These are phyloP conservation scores for Acanthisitta chloris DNA, from an alignment of 2,113 vertebrate genomes.

Conservation along the genomic window DNA sequence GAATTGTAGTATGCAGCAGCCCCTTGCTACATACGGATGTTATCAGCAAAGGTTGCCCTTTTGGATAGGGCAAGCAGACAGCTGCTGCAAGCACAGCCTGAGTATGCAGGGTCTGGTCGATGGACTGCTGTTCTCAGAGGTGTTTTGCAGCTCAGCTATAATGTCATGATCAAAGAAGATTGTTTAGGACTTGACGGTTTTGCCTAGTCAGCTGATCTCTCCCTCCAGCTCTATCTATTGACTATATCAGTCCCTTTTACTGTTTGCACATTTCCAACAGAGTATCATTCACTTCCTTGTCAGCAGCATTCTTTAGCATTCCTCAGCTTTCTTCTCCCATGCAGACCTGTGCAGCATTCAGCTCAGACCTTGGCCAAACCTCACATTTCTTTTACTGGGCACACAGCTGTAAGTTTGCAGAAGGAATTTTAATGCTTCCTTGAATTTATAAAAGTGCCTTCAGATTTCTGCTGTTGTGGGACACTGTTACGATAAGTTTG, in stretches of 20 bases:
- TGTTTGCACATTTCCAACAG: background rate
- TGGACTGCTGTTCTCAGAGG: background rate
- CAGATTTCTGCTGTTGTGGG: background rate
- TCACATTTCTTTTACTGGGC: background rate
- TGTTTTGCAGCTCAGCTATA: background rate
- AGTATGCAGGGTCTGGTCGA: background rate
- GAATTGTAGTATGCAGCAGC: background rate
- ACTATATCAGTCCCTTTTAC: background rate
- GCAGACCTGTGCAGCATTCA: background rate
- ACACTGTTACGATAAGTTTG: background rate
- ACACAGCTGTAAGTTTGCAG: background rate
- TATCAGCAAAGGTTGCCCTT: background rate
- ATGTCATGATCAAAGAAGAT: rapidly evolving
- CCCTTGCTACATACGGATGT: rapidly evolving
- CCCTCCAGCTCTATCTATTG: background rate
- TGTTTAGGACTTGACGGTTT: background rate
- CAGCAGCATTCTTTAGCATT: background rate
- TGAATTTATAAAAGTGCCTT: background rate
- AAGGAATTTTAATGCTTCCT: background rate
- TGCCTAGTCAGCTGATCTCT: background rate
- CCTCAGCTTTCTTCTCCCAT: background rate
- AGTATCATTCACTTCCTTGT: background rate
- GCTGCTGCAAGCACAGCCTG: background rate
- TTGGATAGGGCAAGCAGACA: background rate
- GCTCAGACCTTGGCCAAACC: background rate